Base-by-base conservation (phyloP, 2,888 invertebrate genomes). In the Heliconius cydno region DNA sequence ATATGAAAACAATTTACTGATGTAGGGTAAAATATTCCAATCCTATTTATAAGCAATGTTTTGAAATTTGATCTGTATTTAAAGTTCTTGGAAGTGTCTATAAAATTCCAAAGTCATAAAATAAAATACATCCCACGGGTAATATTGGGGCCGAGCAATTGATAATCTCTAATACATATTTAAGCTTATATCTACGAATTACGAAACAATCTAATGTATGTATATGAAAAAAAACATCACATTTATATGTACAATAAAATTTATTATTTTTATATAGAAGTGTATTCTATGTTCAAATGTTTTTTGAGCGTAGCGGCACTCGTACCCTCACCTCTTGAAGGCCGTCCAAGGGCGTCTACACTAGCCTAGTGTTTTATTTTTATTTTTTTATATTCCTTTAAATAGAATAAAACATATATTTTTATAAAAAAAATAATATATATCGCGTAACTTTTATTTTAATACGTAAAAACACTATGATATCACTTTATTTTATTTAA, bases 121-220 rank as follows among this genome's bases (percentile, higher is more conserved):
- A 71, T 77, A 41, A 71, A 71, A 63, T 63, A 41, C 77, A 71
- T 71, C 77, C 77, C 77, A 77, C 77, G 77, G 41, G 38, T 25
- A 63, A 77, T 30, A 25, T 70, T 22, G 19, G 10, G 30, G 9
- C n/a, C 77, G 30, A 71, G 65, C 77, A 34, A 57, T 73, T 73
- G 34, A 15, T 52, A 71, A 28, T 73, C 30, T 57, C 34, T 13
- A 34, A 57, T 28, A 72, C 22, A 72, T 30, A 73, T 73, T 57
- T 57, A 34, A 34, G 22, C 13, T 78, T 57, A 22, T 15, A 57
- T 57, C 13, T 68, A 68, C 6, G n/a, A 68, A 41, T 68, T 68
- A 68, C 41, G n/a, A 13, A 68, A 41, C 41, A 38, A 41, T 15
- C 13, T 0, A 25, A n/a, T 65, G 25, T 28, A 65, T 25, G 1